These are phyloP conservation scores for Lordiphosa fenestrarum DNA, from an alignment of 2,888 invertebrate genomes.

Conservation along the genomic window DNA sequence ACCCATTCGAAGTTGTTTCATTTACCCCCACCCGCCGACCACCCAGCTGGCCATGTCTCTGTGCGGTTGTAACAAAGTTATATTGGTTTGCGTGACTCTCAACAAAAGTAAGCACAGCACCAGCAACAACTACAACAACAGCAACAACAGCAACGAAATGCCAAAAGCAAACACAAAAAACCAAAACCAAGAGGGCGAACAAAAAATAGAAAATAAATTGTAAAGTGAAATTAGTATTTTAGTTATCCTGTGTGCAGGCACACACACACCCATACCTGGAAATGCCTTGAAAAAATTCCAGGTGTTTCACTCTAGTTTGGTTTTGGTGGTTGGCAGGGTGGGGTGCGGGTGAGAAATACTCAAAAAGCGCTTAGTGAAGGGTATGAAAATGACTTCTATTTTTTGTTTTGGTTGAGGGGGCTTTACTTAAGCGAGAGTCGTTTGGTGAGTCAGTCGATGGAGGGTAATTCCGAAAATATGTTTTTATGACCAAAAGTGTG, in stretches of 20 bases:
- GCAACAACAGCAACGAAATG: constrained; percentile 55
- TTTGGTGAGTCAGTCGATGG: constrained; percentile 18
- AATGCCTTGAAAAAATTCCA: constrained; percentile 25
- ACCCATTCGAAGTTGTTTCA: constrained; percentile 58
- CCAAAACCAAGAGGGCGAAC: constrained; percentile 36
- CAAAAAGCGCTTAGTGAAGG: constrained; percentile 33
- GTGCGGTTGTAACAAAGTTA: constrained; percentile 74
- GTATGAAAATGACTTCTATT: constrained; percentile 24
- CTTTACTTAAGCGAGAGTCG: constrained; percentile 21
- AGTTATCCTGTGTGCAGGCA: constrained; percentile 65
- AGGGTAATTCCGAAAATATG: constrained; percentile 21
- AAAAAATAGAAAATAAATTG: constrained; percentile 64
- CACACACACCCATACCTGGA: constrained; percentile 20
- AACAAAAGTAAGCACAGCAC: constrained; percentile 72
- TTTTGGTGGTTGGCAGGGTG: constrained; percentile 7
- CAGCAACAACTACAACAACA: constrained; percentile 55
- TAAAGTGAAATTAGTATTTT: constrained; percentile 75
- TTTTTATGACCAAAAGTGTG: constrained; percentile 10
- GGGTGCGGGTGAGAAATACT: constrained; percentile 26
- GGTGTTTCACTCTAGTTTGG: constrained; percentile 17
- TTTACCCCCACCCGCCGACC: constrained; percentile 9
- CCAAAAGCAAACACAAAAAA: constrained; percentile 64
- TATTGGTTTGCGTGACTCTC: constrained; percentile 74
- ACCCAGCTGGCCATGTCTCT: constrained; percentile 54
- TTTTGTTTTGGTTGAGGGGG: constrained; percentile 4